These are phyloP conservation scores for Agrochola litura DNA, from an alignment of 2,888 invertebrate genomes.

Conservation along the genomic window DNA sequence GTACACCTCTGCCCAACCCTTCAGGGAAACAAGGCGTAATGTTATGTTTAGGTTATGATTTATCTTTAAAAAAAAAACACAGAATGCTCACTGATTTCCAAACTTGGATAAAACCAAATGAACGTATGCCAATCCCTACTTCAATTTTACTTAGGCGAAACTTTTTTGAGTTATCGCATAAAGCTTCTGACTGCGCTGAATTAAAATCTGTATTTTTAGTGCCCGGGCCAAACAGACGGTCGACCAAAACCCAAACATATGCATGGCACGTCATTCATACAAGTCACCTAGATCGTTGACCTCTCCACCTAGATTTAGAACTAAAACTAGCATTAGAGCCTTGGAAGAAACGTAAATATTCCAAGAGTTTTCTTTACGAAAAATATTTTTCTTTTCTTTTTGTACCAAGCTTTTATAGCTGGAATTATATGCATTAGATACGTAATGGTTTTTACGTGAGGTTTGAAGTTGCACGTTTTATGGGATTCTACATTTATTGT, in stretches of 20 bases:
- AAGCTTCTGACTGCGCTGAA: background rate
- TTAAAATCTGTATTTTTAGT: conserved; percentile 37
- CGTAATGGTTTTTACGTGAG: conserved; percentile 46
- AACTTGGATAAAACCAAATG: background rate
- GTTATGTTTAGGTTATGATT: too few relatives aligned
- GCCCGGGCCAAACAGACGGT: conserved; percentile 16
- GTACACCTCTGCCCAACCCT: too few relatives aligned
- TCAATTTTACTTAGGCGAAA: background rate
- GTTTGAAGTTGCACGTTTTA: conserved; percentile 32
- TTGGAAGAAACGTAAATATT: conserved; percentile 22
- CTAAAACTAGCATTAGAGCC: conserved; percentile 34
- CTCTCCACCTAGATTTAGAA: conserved; percentile 55
- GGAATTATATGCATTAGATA: conserved; percentile 48
- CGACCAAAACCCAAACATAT: conserved; percentile 22
- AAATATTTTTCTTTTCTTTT: conserved; percentile 36
- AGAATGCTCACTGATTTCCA: too few relatives aligned
- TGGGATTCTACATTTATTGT: conserved; percentile 23
- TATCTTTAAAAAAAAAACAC: too few relatives aligned
- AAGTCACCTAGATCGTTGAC: conserved; percentile 30
- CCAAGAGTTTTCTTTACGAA: background rate
- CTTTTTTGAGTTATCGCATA: background rate
- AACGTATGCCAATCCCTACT: background rate
- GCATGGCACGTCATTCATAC: conserved; percentile 39
- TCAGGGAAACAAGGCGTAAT: too few relatives aligned
- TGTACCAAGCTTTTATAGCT: conserved; percentile 6